Evolutionary conservation across 1,140 invertebrate species (phyloP).

Genomic region (Brachionus rubens): DNA sequence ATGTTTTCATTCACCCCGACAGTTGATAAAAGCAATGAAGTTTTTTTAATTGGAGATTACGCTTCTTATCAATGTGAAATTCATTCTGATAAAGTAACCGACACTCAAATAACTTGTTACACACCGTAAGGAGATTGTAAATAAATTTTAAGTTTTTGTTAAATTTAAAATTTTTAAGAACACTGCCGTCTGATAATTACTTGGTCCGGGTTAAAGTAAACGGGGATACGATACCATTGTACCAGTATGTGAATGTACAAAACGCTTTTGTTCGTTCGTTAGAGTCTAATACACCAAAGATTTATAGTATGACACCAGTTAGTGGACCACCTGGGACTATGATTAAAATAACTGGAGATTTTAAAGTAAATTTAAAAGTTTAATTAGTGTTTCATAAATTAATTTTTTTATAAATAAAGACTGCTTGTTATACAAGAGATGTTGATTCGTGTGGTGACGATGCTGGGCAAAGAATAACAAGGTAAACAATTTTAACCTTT

Average conservation of each 20-base stretch:
- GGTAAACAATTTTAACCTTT: no score
- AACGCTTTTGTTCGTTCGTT: neutral
- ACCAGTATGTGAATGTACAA: neutral
- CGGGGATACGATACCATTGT: slow-evolving; percentile 10
- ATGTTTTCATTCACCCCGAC: neutral
- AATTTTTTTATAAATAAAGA: neutral
- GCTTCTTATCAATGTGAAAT: slow-evolving; percentile 10
- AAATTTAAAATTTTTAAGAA: neutral
- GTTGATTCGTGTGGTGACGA: neutral
- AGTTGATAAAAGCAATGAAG: neutral
- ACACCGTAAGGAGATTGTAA: neutral
- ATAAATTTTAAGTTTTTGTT: neutral
- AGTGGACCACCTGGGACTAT: slow-evolving; percentile 48
- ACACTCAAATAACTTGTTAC: slow-evolving; percentile 32
- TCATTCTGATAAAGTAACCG: slow-evolving; percentile 20
- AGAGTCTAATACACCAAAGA: slow-evolving; percentile 48
- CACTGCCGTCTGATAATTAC: neutral
- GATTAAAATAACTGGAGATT: slow-evolving; percentile 49
- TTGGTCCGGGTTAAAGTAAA: slow-evolving; percentile 20
- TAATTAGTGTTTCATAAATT: no score
- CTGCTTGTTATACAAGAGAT: slow-evolving; percentile 24
- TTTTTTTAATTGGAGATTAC: neutral
- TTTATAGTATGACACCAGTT: slow-evolving; percentile 47
- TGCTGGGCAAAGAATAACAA: slow-evolving; percentile 1
- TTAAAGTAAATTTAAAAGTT: neutral